Conservation (phyloP, 2,113 vertebrate species). For the Platichthys stellatus region DNA sequence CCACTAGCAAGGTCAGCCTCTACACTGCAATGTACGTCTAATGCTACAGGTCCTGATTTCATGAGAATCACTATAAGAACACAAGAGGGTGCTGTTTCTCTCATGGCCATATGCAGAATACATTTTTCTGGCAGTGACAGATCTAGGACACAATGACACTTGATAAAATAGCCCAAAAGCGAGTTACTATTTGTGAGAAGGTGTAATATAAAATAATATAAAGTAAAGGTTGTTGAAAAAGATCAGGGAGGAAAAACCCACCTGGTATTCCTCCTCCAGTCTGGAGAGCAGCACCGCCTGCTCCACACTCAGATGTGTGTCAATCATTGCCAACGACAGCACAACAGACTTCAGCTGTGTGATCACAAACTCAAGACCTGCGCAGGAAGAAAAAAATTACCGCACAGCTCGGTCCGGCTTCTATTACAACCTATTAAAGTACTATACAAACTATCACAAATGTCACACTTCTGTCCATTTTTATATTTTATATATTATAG, state of each 20-base stretch:
- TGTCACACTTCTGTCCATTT: neutral
- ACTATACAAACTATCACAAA: neutral
- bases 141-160: neutral
- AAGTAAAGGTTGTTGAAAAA: neutral
- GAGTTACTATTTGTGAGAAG: neutral
- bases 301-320: conserved; percentile 91
- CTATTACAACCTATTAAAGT: neutral
- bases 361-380: conserved; percentile 95
- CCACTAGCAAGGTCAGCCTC: too few species aligned
- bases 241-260: conserved; percentile 52
- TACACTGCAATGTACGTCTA: too few species aligned
- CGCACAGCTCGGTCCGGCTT: neutral
- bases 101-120: neutral
- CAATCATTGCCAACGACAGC: conserved; percentile 89
- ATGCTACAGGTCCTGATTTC: neutral
- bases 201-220: neutral
- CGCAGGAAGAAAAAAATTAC: conserved; percentile 13
- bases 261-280: conserved; percentile 98
- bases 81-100: conserved; percentile 18
- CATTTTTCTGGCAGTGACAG: neutral
- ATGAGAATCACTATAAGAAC: neutral
- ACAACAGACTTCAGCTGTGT: conserved; percentile 95
- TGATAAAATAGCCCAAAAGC: neutral
- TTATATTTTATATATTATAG: too few species aligned
- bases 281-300: conserved; percentile 92